Percentiles rank a stretch among this genome's conserved stretches.
Evolutionary conservation across 2,888 invertebrate genomes (phyloP).

Genomic region (Dryobota labecula): DNA sequence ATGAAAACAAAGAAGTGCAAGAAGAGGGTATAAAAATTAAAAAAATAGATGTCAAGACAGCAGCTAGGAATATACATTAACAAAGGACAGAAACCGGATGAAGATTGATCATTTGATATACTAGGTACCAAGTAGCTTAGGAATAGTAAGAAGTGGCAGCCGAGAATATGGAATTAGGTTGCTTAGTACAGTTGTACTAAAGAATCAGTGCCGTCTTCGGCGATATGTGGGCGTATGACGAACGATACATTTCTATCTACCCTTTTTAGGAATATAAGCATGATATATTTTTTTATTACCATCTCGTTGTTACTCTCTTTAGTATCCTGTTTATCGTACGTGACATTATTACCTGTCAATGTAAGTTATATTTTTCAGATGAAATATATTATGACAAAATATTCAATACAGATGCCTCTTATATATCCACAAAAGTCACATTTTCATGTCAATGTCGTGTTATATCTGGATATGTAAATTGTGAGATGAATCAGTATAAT

Average conservation of each 20-base stretch:
- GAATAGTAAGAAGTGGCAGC: constrained; percentile 2
- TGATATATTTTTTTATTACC: constrained; percentile 32
- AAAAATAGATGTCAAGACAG: neutral
- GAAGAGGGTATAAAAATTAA: neutral
- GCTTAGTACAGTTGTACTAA: neutral
- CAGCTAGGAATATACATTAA: neutral
- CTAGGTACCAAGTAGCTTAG: neutral
- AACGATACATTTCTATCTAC: constrained; percentile 8
- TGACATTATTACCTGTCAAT: constrained; percentile 51
- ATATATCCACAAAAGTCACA: constrained; percentile 43
- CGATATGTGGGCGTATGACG: constrained; percentile 9
- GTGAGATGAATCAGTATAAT: constrained; percentile 25
- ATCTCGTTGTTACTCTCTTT: constrained; percentile 25
- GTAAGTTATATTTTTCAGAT: constrained; percentile 31
- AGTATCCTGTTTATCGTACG: constrained; percentile 47
- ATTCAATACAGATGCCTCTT: constrained; percentile 41
- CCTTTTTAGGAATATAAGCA: constrained; percentile 28
- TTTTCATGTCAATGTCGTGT: constrained; percentile 29
- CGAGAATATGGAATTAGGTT: constrained; percentile 25
- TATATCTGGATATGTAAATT: constrained; percentile 46
- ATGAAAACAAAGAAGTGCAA: neutral
- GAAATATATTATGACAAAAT: constrained; percentile 54
- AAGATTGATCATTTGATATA: constrained; percentile 7
- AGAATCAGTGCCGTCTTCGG: constrained; percentile 6
- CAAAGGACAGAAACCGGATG: neutral